phyloP scores from a whole-genome alignment of 2,113 vertebrate genomes.

The Psephotus haematonotus region DNA sequence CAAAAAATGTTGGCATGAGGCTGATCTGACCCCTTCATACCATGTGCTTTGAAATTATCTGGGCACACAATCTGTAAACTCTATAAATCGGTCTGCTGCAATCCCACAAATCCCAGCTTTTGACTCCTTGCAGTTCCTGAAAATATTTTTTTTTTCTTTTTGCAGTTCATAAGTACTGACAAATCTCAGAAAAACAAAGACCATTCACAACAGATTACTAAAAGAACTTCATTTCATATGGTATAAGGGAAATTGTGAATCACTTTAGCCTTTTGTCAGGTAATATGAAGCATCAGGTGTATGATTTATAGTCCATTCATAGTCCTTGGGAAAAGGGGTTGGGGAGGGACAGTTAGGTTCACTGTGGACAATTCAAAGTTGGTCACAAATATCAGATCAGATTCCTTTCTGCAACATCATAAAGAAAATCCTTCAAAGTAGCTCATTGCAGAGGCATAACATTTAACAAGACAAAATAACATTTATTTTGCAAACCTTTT shows the following conservation, averaged over 20 bases:
- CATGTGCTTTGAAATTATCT: conserved; percentile 66
- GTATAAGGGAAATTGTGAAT: background rate
- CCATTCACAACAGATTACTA: rapidly evolving
- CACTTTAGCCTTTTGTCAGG: background rate
- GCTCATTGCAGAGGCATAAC: background rate
- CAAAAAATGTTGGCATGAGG: conserved; percentile 62
- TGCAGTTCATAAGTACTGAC: background rate
- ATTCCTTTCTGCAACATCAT: background rate
- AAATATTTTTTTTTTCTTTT: background rate
- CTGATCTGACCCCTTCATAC: conserved; percentile 63
- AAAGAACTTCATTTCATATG: background rate
- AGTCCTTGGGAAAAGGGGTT: background rate
- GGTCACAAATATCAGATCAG: background rate
- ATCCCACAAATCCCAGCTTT: background rate
- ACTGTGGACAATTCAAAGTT: background rate
- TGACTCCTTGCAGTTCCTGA: background rate
- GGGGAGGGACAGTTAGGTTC: background rate
- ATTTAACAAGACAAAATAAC: background rate
- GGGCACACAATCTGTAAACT: conserved; percentile 53
- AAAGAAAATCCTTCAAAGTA: background rate
- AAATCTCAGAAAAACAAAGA: background rate
- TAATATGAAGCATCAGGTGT: background rate
- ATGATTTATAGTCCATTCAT: background rate
- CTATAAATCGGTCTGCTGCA: conserved; percentile 31
- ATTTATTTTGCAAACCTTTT: background rate